Evolutionary conservation across 2,797 vertebrate genomes (phyloP).

Genomic region (Gobio occitaniae): DNA sequence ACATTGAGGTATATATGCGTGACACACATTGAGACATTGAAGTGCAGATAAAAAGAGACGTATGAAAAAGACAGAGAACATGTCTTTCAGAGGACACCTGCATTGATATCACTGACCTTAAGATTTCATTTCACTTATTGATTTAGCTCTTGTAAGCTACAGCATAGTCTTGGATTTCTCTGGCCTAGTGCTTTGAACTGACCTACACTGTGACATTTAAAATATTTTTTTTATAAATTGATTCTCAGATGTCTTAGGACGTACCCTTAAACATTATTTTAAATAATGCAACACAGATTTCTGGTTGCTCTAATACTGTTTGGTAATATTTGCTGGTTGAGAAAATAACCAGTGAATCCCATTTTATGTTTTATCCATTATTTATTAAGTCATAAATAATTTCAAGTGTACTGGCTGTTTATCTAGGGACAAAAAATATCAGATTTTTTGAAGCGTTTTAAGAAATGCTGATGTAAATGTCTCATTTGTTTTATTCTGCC

Average conservation of each 20-base stretch:
- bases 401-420: background rate
- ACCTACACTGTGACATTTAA: constrained; percentile 27
- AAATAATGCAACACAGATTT: constrained; percentile 17
- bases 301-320: constrained; percentile 21
- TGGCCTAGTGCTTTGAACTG: background rate
- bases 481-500: background rate
- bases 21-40: background rate
- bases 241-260: constrained; percentile 21
- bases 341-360: constrained; percentile 20
- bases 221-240: constrained; percentile 14
- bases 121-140: constrained; percentile 36
- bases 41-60: background rate
- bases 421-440: constrained; percentile 7
- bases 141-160: constrained; percentile 16
- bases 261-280: background rate
- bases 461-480: constrained; percentile 15
- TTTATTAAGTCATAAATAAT: constrained; percentile 27
- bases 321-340: constrained; percentile 10
- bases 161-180: constrained; percentile 22
- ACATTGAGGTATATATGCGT: background rate
- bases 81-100: constrained; percentile 16
- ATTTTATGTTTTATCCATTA: constrained; percentile 34
- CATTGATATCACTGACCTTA: constrained; percentile 15
- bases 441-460: background rate
- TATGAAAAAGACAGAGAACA: background rate